phyloP scores from a whole-genome alignment of 2,113 vertebrate genomes.

The Aegypius monachus region DNA sequence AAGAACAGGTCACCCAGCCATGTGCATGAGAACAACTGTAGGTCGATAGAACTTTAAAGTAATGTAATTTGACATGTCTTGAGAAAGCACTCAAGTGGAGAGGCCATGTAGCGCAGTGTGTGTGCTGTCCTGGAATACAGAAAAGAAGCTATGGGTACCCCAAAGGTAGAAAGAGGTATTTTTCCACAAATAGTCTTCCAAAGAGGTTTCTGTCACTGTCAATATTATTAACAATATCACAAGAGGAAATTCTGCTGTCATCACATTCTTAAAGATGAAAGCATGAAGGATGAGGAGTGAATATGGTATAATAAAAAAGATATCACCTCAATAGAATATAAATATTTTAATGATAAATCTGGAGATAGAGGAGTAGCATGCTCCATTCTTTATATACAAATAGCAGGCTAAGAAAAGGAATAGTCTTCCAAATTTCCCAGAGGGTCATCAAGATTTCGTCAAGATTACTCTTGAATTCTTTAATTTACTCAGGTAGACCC shows the following conservation, averaged over 20 bases:
- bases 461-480: background rate
- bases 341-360: background rate
- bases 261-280: background rate
- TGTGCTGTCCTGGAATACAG: background rate
- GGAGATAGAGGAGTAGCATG: background rate
- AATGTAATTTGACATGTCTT: background rate
- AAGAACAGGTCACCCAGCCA: background rate
- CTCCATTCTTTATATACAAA: background rate
- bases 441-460: background rate
- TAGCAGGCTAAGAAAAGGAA: background rate
- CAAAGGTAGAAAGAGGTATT: background rate
- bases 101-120: background rate
- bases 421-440: background rate
- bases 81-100: background rate
- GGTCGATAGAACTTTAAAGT: background rate
- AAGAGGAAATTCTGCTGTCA: background rate
- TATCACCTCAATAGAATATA: background rate
- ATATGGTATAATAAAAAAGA: background rate
- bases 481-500: background rate
- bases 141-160: background rate
- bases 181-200: background rate
- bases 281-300: background rate
- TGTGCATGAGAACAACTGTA: background rate
- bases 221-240: background rate
- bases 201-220: background rate